Evolutionary conservation across 2,113 vertebrate genomes (phyloP).

Genomic region (Syrrhaptes paradoxus): DNA sequence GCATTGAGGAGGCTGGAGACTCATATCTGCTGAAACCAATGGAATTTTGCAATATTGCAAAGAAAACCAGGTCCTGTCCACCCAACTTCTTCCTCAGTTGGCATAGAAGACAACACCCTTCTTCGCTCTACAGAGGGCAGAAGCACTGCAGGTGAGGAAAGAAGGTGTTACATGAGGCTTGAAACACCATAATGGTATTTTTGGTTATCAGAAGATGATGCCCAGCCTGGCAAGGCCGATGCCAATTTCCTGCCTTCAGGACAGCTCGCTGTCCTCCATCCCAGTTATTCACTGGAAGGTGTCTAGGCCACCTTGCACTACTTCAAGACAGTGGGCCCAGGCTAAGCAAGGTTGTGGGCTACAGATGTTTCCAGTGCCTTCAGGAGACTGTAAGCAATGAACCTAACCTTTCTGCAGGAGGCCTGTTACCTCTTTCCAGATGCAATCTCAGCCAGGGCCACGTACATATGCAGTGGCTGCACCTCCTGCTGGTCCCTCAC

Average conservation of each 20-base stretch:
- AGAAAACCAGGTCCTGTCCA: not conserved
- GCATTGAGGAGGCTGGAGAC: rapidly evolving
- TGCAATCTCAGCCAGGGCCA: not conserved
- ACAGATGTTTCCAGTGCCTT: not conserved
- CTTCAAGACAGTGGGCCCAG: not conserved
- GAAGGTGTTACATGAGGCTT: not conserved
- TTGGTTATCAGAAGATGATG: not conserved
- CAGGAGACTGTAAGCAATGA: not conserved
- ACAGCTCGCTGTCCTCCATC: not conserved
- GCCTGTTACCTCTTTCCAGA: not conserved
- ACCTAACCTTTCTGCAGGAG: not conserved
- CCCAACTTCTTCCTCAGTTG: not conserved
- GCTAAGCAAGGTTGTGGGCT: not conserved
- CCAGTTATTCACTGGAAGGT: not conserved
- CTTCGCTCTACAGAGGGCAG: not conserved
- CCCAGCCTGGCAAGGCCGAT: not conserved
- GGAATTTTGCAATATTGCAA: not conserved
- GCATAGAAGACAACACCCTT: not conserved
- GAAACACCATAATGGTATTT: not conserved
- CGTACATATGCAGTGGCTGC: not conserved
- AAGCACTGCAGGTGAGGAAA: not conserved
- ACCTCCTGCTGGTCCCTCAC: not conserved
- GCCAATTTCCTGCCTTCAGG: not conserved
- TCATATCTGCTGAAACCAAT: not conserved
- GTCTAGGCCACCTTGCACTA: not conserved